Evolutionary conservation across 1,140 invertebrate species (phyloP), one percentile per base, ranked within the genome.

Genomic region (Aphelenchoides avenae): DNA sequence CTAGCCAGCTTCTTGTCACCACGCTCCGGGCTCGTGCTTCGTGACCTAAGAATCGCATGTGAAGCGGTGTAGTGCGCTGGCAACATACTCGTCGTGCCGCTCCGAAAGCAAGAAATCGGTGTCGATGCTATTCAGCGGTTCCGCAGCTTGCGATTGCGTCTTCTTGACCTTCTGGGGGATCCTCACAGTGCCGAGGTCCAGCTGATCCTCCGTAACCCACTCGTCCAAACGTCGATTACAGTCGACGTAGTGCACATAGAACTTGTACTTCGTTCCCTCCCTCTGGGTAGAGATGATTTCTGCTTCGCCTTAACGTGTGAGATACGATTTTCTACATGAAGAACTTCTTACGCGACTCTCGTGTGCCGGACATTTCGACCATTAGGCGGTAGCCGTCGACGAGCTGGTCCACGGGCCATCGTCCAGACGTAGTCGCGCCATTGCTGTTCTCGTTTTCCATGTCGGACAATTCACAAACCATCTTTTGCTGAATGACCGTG

Each of bases 161-260:
- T 62, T 62, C 13, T 41, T 55, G 4, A 62, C 61, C 2, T 59
- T 62, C 26, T 64, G 62, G 11, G 61, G 61, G 13, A 66, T 31
- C n/a, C 43, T 31, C 7, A 63, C 61, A 6, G 41, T 39, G 6
- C n/a, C 64, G 15, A 66, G 22, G 29, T 68, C 65, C 9, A 68
- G 29, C 18, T 30, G 31, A 15, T 52, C 44, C 30, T 71, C 65
- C 1, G 15, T 56, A 30, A 71, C 54, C 65, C 65, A 68, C 24
- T 68, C 68, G 26, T 68, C 65, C 24, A 68, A 40, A 11, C 65
- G 52, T 0, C 65, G 68, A 30, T 68, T 68, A 40, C 68, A 68
- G 33, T 66, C 68, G 20, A 68, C 30, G 31, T 71, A 68, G 27
- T 68, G 65, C 2, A 68, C 67, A 36, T 68, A 68, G 40, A 71